Percentiles rank a stretch among this genome's conserved stretches.
phyloP scores from a whole-genome alignment of 2,888 invertebrate genomes.

The Oscheius sp. region DNA sequence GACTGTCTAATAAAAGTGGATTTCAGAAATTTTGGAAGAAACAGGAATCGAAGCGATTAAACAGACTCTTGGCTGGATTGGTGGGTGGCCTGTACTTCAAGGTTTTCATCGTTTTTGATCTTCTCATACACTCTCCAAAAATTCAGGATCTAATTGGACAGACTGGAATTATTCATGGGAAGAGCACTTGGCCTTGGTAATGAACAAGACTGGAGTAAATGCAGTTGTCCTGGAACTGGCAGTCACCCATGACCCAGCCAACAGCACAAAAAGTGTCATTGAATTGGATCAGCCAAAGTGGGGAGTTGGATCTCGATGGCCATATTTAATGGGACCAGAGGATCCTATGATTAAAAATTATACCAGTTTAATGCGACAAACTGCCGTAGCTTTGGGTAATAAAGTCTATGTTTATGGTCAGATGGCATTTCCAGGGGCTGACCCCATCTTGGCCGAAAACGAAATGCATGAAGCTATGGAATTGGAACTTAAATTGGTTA shows the following conservation, averaged over 20 bases:
- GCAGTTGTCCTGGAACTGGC: conserved; percentile 69
- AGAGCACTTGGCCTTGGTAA: conserved; percentile 62
- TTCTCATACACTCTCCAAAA: not conserved
- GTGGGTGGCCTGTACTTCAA: conserved; percentile 72
- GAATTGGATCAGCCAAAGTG: conserved; percentile 70
- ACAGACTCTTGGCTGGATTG: conserved; percentile 62
- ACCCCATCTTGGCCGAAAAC: conserved; percentile 47
- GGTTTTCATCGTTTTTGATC: conserved; percentile 25
- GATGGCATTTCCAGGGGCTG: conserved; percentile 50
- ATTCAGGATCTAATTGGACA: conserved; percentile 51
- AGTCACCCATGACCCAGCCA: conserved; percentile 70
- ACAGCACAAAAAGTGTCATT: conserved; percentile 63
- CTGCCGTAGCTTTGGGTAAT: conserved; percentile 57
- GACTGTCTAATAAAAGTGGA: not conserved
- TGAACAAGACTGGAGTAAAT: conserved; percentile 67
- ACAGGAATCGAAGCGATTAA: conserved; percentile 57
- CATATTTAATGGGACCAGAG: conserved; percentile 63
- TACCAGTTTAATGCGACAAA: conserved; percentile 65
- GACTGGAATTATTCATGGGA: conserved; percentile 68
- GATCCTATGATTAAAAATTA: conserved; percentile 69
- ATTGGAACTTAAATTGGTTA: conserved; percentile 67
- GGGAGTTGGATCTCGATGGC: conserved; percentile 67
- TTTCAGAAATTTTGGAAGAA: conserved; percentile 55
- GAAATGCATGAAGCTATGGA: conserved; percentile 69
- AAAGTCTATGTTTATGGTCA: not conserved